Evolutionary conservation across 2,797 vertebrate genomes (phyloP).

Genomic region (Notolepis coatsorum): DNA sequence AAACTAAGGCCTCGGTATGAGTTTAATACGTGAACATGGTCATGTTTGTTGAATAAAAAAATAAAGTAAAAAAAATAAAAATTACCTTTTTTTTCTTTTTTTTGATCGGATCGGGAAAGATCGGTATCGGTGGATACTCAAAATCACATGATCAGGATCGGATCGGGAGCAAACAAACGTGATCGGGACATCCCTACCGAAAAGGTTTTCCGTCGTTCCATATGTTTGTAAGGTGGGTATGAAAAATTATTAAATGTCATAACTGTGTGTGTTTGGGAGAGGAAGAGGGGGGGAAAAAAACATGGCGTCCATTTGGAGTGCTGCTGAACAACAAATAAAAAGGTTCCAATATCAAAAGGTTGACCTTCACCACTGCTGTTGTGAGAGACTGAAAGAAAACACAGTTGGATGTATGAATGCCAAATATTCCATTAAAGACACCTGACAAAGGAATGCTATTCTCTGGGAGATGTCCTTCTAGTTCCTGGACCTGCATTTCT

Average conservation of each 20-base stretch:
- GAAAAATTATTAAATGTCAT: conserved; percentile 51
- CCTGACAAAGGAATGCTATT: conserved; percentile 44
- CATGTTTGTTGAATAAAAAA: no score
- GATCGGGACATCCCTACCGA: no score
- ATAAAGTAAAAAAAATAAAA: no score
- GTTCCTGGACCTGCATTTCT: conserved; percentile 32
- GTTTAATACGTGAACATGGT: no score
- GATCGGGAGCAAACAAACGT: no score
- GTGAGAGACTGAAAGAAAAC: conserved; percentile 30
- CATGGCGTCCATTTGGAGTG: conserved; percentile 20
- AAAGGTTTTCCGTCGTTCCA: neutral
- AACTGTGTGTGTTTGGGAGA: conserved; percentile 7
- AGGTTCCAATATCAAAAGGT: conserved; percentile 39
- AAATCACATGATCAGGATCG: no score
- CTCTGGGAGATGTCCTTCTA: conserved; percentile 24
- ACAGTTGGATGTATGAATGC: conserved; percentile 47
- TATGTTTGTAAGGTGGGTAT: conserved; percentile 12
- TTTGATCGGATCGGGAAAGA: no score
- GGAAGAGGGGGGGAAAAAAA: no score
- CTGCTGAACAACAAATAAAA: conserved; percentile 34
- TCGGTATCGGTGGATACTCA: no score
- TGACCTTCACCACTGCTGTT: conserved; percentile 52
- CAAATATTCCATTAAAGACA: conserved; percentile 46
- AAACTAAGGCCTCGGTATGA: no score
- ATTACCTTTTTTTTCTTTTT: no score